Percentiles rank a stretch among this genome's conserved stretches.
Evolutionary conservation across 2,888 invertebrate species (phyloP).

Genomic region (Abscondita cerata): DNA sequence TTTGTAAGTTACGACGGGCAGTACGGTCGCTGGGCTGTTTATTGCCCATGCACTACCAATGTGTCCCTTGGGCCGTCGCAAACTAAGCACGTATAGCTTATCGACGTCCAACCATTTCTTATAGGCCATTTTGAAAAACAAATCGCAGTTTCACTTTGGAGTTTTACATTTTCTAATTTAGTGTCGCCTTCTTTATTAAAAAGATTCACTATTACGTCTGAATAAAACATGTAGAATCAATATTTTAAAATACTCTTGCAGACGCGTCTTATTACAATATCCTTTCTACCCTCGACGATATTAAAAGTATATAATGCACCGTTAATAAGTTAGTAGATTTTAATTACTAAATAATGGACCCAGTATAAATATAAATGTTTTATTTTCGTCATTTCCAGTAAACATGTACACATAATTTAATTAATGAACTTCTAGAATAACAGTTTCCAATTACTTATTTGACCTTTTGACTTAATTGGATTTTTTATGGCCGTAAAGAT

Average conservation of each 20-base stretch:
- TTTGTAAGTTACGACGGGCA: slow-evolving; percentile 38
- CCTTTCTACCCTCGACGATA: no score
- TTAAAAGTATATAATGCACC: no score
- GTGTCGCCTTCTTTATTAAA: slow-evolving; percentile 18
- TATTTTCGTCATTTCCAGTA: no score
- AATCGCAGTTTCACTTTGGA: slow-evolving; percentile 24
- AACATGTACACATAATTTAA: no score
- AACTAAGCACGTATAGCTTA: slow-evolving; percentile 37
- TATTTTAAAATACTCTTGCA: neutral
- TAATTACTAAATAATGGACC: no score
- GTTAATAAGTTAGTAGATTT: no score
- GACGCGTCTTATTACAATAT: no score
- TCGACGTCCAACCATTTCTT: slow-evolving; percentile 30
- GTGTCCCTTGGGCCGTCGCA: slow-evolving; percentile 39
- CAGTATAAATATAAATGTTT: no score
- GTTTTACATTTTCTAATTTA: slow-evolving; percentile 20
- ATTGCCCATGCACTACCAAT: slow-evolving; percentile 38
- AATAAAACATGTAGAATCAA: slow-evolving; percentile 14
- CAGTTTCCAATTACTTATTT: no score
- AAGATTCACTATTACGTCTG: slow-evolving; percentile 1
- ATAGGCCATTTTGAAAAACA: slow-evolving; percentile 30
- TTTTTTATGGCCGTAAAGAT: no score
- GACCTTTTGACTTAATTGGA: no score
- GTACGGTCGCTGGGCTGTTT: slow-evolving; percentile 37
- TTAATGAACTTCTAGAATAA: no score